These are phyloP conservation scores for Ardeotis arabs DNA, from an alignment of 2,113 vertebrate species.

Conservation along the genomic window DNA sequence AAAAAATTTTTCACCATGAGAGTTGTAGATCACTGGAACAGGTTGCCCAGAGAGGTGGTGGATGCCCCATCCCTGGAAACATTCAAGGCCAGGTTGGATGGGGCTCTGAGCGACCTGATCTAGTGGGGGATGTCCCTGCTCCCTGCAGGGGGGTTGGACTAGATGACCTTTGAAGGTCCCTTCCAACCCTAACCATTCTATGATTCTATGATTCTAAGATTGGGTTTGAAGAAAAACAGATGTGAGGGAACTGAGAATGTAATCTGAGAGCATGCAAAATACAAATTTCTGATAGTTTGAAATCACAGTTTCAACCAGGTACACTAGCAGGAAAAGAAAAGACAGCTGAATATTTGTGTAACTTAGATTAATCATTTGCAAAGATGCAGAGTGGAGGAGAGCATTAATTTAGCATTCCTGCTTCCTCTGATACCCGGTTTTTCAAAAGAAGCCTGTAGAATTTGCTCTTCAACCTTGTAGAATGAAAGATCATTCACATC, in stretches of 20 bases:
- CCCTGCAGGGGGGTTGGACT: no score
- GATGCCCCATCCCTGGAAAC: no score
- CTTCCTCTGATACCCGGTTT: background rate
- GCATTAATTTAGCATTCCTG: background rate
- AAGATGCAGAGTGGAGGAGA: background rate
- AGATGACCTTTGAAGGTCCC: no score
- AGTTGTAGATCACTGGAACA: no score
- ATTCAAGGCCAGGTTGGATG: no score
- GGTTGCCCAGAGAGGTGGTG: no score
- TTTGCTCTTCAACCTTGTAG: background rate
- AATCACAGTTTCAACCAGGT: background rate
- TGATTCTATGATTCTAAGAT: no score
- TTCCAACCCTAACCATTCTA: no score
- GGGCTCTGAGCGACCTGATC: no score
- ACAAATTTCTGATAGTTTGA: background rate
- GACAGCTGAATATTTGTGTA: background rate
- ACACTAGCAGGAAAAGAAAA: background rate
- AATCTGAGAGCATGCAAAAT: background rate
- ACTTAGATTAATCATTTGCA: background rate
- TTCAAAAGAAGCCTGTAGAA: background rate
- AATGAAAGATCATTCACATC: background rate
- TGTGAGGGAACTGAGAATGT: background rate
- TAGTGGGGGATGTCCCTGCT: no score
- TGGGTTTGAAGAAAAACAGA: background rate
- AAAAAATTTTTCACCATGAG: no score